These are phyloP conservation scores for Chrysotoxum bicinctum DNA, from an alignment of 2,888 invertebrate genomes.

Conservation along the genomic window DNA sequence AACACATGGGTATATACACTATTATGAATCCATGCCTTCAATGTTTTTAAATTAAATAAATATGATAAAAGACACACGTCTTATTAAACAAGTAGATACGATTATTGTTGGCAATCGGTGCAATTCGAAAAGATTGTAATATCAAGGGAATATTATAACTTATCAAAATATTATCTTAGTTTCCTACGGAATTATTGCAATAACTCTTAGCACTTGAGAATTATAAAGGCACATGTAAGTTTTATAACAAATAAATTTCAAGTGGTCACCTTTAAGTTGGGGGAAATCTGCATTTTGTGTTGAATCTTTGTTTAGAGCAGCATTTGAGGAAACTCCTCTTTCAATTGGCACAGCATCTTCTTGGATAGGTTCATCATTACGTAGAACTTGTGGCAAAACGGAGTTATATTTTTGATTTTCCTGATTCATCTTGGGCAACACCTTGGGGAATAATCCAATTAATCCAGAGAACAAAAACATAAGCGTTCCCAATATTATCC, in stretches of 20 bases:
- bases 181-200: not conserved
- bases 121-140: not conserved
- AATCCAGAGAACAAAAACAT: slow-evolving; percentile 85
- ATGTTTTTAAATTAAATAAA: not conserved
- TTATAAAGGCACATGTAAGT: not conserved
- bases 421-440: slow-evolving; percentile 77
- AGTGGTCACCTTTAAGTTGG: slow-evolving; percentile 78
- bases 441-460: slow-evolving; percentile 85
- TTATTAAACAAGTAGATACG: not conserved
- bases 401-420: slow-evolving; percentile 75
- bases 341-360: slow-evolving; percentile 77
- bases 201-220: not conserved
- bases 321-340: slow-evolving; percentile 77
- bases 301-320: slow-evolving; percentile 75
- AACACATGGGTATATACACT: too few relatives aligned
- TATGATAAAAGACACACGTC: not conserved
- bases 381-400: slow-evolving; percentile 77
- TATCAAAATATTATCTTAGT: not conserved
- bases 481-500: slow-evolving; percentile 83
- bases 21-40: too few relatives aligned
- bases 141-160: not conserved
- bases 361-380: slow-evolving; percentile 76
- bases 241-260: not conserved
- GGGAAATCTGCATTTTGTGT: slow-evolving; percentile 78
- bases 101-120: not conserved